phyloP scores from a whole-genome alignment of 2,113 vertebrate species.

The Sisor rabdophorus region DNA sequence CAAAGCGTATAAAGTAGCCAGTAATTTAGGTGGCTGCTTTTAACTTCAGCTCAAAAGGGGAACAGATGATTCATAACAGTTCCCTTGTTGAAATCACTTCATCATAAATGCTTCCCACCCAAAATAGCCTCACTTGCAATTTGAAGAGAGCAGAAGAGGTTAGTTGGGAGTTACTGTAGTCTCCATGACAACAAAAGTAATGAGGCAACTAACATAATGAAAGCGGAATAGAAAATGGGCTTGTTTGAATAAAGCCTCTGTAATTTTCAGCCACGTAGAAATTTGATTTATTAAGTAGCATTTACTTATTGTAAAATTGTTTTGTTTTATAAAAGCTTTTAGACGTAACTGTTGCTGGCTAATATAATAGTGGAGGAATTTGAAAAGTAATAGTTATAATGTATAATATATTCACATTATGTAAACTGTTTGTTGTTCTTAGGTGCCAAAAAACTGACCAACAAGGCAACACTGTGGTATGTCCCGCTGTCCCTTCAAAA shows the following conservation, averaged over 20 bases:
- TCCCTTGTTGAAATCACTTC: slow-evolving; percentile 38
- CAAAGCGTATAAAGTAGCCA: background rate
- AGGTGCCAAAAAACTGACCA: slow-evolving; percentile 87
- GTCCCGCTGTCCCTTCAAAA: slow-evolving; percentile 87
- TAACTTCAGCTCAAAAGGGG: background rate
- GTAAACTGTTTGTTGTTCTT: slow-evolving; percentile 21
- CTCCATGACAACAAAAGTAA: slow-evolving; percentile 67
- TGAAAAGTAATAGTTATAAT: background rate
- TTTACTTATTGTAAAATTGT: background rate
- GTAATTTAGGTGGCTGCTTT: slow-evolving; percentile 1
- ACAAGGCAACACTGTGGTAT: slow-evolving; percentile 90
- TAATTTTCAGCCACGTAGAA: background rate
- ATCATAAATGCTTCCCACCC: slow-evolving; percentile 56
- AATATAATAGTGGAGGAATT: background rate
- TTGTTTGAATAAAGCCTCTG: background rate
- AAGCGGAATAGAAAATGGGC: slow-evolving; percentile 39
- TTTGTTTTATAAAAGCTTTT: background rate
- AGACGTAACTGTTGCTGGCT: background rate
- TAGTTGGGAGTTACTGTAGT: slow-evolving; percentile 60
- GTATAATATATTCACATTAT: background rate
- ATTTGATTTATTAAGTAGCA: background rate
- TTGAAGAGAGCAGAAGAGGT: slow-evolving; percentile 61
- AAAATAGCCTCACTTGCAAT: slow-evolving; percentile 59
- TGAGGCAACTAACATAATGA: slow-evolving; percentile 45
- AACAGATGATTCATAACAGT: slow-evolving; percentile 6